Base-by-base conservation (phyloP, 1,140 invertebrate genomes). In the Tribolium castaneum region DNA sequence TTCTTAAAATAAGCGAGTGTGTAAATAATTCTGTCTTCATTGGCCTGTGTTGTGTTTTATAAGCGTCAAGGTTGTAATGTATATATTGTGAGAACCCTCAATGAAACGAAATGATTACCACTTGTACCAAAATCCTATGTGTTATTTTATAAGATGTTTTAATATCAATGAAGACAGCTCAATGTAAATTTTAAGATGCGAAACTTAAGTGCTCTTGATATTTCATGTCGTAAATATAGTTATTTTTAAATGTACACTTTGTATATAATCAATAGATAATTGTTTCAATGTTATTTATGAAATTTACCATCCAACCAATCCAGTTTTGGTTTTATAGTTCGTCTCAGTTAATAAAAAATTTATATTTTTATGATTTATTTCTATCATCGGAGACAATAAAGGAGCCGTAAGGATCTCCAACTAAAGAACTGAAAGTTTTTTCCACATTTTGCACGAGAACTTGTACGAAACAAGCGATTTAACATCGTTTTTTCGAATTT, bases 161-260 rank as follows among this genome's bases (percentile, higher is more conserved):
- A 77, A 30, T 79, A 80, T 80, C 81, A 83, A 81, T 83, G 81
- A 83, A 83, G 82, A 83, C 80, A 84, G 82, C 75, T 83, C 78
- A 79, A 81, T 83, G 81, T 82, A 81, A 84, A 80, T 79, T 83
- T 83, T 83, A 85, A 86, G 78, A 85, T 78, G 83, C 82, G 81
- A 86, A 86, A 86, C 84, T 85, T 83, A 86, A 86, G 86, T 86
- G 86, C 86, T 86, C 86, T 86, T 86, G 85, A 84, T 86, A 86
- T 86, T 85, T 86, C 82, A 84, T 86, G 84, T 86, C 83, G 83
- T 86, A 84, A 83, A 82, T 83, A 85, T 86, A 85, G 81, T 85
- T 86, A 86, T 85, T 86, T 85, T 86, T 85, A 85, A 86, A 85
- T 86, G 86, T 86, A 86, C 81, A 86, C 84, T 83, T 82, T 86